Conservation (phyloP, 2,113 vertebrate species). For the Callithrix jacchus region DNA sequence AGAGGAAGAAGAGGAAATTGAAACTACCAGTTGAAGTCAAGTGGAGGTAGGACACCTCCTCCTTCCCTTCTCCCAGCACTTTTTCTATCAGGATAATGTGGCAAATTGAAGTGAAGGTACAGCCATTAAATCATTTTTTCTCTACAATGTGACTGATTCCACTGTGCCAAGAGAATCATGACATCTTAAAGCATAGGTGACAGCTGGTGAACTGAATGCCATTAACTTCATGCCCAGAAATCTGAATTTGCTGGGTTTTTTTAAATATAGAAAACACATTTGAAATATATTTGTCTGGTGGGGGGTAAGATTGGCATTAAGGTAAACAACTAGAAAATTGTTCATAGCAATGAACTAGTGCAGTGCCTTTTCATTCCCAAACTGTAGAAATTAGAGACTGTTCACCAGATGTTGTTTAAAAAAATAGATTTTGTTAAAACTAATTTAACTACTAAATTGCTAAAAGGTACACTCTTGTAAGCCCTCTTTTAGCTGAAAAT, state of each 20-base stretch:
- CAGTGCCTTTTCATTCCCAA: conserved; percentile 82
- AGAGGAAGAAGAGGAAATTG: background rate
- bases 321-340: conserved; percentile 86
- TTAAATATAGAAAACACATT: conserved; percentile 79
- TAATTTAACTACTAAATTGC: conserved; percentile 88
- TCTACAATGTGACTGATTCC: background rate
- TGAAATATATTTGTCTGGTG: conserved; percentile 78
- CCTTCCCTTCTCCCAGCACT: background rate
- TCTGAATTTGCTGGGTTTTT: conserved; percentile 28
- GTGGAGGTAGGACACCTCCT: too few species aligned
- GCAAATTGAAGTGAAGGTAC: background rate
- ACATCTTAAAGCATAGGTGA: background rate
- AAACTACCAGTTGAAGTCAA: background rate
- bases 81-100: background rate
- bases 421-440: conserved; percentile 63
- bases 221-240: conserved; percentile 30
- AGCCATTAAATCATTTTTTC: background rate
- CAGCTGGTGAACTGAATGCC: background rate
- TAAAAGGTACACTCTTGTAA: conserved; percentile 84
- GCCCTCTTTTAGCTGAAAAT: conserved; percentile 82
- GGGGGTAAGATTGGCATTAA: conserved; percentile 85
- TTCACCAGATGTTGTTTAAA: conserved; percentile 86
- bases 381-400: conserved; percentile 86
- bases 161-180: background rate
- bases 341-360: conserved; percentile 82